Base-by-base conservation (phyloP, 2,888 invertebrate genomes). In the Carterocephalus palaemon region DNA sequence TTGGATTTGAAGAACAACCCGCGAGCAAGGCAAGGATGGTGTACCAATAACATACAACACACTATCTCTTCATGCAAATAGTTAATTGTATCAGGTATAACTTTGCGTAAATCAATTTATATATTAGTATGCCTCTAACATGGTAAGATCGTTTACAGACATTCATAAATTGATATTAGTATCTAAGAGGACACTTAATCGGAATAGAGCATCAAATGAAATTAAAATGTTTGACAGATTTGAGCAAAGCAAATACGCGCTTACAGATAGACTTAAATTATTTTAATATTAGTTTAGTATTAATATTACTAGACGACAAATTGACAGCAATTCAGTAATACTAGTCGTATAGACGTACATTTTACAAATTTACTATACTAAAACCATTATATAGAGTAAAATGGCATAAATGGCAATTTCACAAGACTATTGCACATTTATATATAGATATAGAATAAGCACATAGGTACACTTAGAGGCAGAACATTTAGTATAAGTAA, bases 291-390 rank as follows among this genome's bases (percentile, higher is more conserved):
- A 67, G 69, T 67, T 70, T 70, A 77, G 64, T 71, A 64, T 57
- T 76, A 73, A 72, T 77, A 73, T 63, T 72, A 61, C 73, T 75
- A 81, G 77, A 80, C 73, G 73, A 74, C 62, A 76, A 85, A 84
- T 85, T 85, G 85, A 85, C 85, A 80, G 84, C 74, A 71, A 80
- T 71, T 62, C 70, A 72, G 64, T 81, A 63, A 75, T 48, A 70
- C 71, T 82, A 82, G 38, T 46, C 46, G 67, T 70, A 69, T 55
- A 68, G 59, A 62, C 65, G 73, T 74, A 43, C 36, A 43, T 43
- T 37, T 20, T 37, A 43, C 15, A 43, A 43, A 43, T 43, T 33
- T 16, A 43, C 37, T 36, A 36, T 19, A 43, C 43, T 43, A 43
- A 43, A 36, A 43, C 20, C 26, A 28, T 36, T 36, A 37, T 29